Percentiles rank a stretch among this genome's conserved stretches.
phyloP scores from a whole-genome alignment of 2,113 vertebrate species.

The Calcarius ornatus region DNA sequence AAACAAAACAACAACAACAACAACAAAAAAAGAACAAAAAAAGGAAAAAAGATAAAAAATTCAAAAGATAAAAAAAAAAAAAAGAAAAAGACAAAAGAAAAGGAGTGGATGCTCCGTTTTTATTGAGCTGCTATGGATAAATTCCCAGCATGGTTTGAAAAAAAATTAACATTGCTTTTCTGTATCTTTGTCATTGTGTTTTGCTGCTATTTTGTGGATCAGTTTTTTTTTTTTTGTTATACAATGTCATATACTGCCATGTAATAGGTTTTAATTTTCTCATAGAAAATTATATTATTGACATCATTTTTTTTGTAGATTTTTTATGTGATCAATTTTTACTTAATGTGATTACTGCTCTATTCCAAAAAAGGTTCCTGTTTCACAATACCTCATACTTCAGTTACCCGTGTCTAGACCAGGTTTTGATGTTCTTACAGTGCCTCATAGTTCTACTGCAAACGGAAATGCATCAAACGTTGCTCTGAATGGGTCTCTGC shows the following conservation, averaged over 20 bases:
- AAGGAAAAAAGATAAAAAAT: constrained; percentile 38
- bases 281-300: constrained; percentile 94
- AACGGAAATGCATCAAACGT: constrained; percentile 70
- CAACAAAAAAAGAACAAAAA: constrained; percentile 39
- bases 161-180: constrained; percentile 82
- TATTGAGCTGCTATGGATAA: constrained; percentile 92
- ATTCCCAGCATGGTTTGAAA: constrained; percentile 85
- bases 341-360: constrained; percentile 90
- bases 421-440: constrained; percentile 72
- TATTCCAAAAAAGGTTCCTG: constrained; percentile 92
- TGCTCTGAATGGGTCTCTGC: constrained; percentile 75
- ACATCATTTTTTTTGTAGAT: constrained; percentile 84
- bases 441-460: constrained; percentile 77
- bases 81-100: constrained; percentile 64
- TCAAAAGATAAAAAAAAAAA: constrained; percentile 12
- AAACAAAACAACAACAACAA: constrained; percentile 45
- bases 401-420: constrained; percentile 83
- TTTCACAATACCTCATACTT: constrained; percentile 96
- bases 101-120: constrained; percentile 80
- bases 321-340: constrained; percentile 87
- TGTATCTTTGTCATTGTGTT: constrained; percentile 86
- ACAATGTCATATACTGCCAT: constrained; percentile 93
- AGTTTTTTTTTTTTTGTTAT: constrained; percentile 76
- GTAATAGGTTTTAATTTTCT: constrained; percentile 91
- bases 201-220: constrained; percentile 95